Evolutionary conservation across 2,113 vertebrate species (phyloP).

Genomic region (Rhabdomys dilectus): DNA sequence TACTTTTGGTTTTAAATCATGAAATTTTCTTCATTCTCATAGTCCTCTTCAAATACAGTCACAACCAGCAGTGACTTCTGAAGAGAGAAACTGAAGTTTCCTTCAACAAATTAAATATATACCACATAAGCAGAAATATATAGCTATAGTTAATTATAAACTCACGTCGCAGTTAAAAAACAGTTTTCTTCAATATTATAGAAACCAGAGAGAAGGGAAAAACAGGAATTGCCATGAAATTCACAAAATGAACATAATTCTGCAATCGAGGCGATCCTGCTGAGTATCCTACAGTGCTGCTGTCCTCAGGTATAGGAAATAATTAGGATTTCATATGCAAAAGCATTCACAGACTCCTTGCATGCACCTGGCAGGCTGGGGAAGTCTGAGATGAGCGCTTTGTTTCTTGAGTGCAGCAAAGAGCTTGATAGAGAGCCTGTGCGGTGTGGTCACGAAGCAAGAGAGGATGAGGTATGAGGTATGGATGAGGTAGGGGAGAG

Average conservation of each 20-base stretch:
- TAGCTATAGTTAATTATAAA: conserved; percentile 41
- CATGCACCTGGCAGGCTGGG: conserved; percentile 7
- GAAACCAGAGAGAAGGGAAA: conserved; percentile 26
- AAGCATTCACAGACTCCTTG: conserved; percentile 23
- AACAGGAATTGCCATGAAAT: conserved; percentile 3
- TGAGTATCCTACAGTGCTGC: background rate
- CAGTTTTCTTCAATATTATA: conserved; percentile 46
- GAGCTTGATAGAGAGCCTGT: conserved; percentile 46
- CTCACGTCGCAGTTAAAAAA: background rate
- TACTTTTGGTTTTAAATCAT: conserved; percentile 1
- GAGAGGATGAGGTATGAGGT: background rate
- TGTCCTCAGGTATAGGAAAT: background rate
- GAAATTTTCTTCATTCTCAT: conserved; percentile 32
- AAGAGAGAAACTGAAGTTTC: conserved; percentile 27
- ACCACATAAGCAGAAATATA: conserved; percentile 25
- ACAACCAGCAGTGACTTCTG: background rate
- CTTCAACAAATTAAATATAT: conserved; percentile 56
- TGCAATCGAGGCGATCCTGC: background rate
- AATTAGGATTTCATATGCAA: conserved; percentile 51
- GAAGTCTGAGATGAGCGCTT: conserved; percentile 37
- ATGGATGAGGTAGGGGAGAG: background rate
- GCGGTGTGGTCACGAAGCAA: conserved; percentile 46
- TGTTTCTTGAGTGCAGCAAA: conserved; percentile 48
- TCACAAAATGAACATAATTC: conserved; percentile 24
- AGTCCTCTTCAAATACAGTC: background rate